Percentiles rank a stretch among this genome's conserved stretches.
phyloP scores from a whole-genome alignment of 1,140 invertebrate species.

The Drosophila sproati region DNA sequence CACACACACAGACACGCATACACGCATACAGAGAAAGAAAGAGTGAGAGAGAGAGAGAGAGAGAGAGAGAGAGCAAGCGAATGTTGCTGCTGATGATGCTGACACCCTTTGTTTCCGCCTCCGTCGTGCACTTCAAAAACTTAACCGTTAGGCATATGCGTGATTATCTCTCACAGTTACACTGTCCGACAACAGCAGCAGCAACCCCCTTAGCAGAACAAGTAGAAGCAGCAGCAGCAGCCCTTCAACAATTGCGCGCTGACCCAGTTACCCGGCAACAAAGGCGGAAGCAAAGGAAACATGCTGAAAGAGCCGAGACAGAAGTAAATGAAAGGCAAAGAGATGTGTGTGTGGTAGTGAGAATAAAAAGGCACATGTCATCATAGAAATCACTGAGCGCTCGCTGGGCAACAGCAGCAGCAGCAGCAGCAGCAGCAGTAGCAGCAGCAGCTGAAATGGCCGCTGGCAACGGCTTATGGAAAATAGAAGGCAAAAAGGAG shows the following conservation, averaged over 20 bases:
- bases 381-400: conserved; percentile 78
- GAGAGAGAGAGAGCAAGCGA: not conserved
- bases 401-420: conserved; percentile 17
- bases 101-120: conserved; percentile 61
- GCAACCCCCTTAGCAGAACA: conserved; percentile 13
- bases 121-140: conserved; percentile 74
- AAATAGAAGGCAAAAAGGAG: conserved; percentile 44
- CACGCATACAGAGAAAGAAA: not conserved
- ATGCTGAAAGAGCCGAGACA: conserved; percentile 66
- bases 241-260: conserved; percentile 76
- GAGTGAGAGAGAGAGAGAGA: not conserved
- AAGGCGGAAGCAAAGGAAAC: conserved; percentile 82
- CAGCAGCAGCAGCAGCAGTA: conserved; percentile 16
- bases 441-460: conserved; percentile 25
- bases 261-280: conserved; percentile 82
- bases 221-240: conserved; percentile 34
- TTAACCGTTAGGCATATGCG: conserved; percentile 82
- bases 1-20: conserved; percentile 3
- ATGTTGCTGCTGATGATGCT: conserved; percentile 51
- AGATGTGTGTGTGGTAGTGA: conserved; percentile 3
- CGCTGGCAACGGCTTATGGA: conserved; percentile 68
- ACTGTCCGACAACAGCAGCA: conserved; percentile 50
- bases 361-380: conserved; percentile 80
- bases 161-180: conserved; percentile 68
- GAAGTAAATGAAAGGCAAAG: conserved; percentile 1